Evolutionary conservation across 2,797 vertebrate species (phyloP).

Genomic region (Sebastes kiyomatsui): DNA sequence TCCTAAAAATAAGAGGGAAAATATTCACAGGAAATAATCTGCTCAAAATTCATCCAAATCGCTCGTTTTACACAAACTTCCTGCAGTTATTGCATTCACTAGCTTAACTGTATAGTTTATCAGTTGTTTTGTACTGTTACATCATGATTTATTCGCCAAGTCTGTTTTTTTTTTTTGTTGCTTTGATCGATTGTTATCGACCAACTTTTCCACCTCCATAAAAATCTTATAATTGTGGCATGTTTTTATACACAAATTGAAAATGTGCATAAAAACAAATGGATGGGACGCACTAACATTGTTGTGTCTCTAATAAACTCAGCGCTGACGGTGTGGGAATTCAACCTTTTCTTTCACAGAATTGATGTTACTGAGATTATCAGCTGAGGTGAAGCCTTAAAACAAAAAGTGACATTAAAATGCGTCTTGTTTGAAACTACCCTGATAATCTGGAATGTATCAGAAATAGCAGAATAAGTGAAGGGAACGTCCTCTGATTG

Average conservation of each 20-base stretch:
- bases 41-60: too few species aligned
- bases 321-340: neutral
- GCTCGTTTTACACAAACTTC: too few species aligned
- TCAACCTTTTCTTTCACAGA: neutral
- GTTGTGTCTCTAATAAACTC: conserved; percentile 5
- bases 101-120: too few species aligned
- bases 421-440: neutral
- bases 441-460: conserved; percentile 34
- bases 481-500: conserved; percentile 15
- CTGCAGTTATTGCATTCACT: too few species aligned
- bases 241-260: neutral
- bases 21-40: too few species aligned
- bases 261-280: neutral
- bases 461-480: conserved; percentile 7
- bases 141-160: too few species aligned
- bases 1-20: too few species aligned
- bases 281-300: neutral
- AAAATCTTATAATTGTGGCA: too few species aligned
- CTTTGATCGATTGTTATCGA: too few species aligned
- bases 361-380: neutral
- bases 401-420: conserved; percentile 1
- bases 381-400: neutral
- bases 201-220: neutral
- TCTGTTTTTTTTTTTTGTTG: neutral
- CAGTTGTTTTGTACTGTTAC: too few species aligned